These are phyloP conservation scores for Hoplias malabaricus DNA, from an alignment of 2,113 vertebrate genomes.

Conservation along the genomic window DNA sequence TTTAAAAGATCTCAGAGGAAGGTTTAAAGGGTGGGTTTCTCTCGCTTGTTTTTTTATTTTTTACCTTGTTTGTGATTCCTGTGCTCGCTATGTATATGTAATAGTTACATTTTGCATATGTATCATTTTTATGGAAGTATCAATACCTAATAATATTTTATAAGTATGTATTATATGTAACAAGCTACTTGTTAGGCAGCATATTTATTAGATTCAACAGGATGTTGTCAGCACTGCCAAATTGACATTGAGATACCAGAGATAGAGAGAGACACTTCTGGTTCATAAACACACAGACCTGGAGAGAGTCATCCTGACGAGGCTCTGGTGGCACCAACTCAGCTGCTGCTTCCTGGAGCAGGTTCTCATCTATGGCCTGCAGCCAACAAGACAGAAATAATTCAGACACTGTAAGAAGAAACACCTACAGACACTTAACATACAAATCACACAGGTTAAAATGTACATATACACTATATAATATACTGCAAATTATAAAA, in stretches of 20 bases:
- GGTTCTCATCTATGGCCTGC: conserved; percentile 48
- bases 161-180: too few species aligned
- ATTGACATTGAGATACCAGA: not conserved
- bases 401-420: not conserved
- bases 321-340: conserved; percentile 50
- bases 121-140: too few species aligned
- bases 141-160: too few species aligned
- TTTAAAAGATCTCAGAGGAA: not conserved
- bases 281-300: conserved; percentile 56
- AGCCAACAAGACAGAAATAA: conserved; percentile 24
- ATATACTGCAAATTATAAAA: too few species aligned
- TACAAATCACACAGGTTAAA: not conserved
- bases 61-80: not conserved
- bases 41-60: not conserved
- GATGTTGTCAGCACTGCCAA: not conserved
- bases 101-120: too few species aligned
- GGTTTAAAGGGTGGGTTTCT: not conserved
- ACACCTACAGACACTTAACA: not conserved
- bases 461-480: too few species aligned
- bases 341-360: conserved; percentile 51
- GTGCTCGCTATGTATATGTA: too few species aligned
- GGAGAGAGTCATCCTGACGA: conserved; percentile 71
- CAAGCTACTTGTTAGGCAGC: too few species aligned
- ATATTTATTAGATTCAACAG: not conserved
- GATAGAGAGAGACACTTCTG: not conserved